Base-by-base conservation (phyloP, 1,140 invertebrate species). In the Cardiocondyla obscurior region DNA sequence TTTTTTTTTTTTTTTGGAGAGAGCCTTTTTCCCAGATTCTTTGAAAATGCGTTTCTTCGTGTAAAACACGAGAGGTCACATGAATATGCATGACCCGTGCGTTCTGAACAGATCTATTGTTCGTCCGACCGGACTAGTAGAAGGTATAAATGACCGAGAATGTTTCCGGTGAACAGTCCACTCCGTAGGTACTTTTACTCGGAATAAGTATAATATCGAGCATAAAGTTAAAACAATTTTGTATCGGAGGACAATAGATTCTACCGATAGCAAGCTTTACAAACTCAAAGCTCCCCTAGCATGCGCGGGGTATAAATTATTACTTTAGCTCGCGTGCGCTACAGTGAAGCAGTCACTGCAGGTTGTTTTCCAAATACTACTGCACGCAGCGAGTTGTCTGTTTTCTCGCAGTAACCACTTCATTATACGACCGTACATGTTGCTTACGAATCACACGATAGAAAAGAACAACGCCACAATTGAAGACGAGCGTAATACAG, bases 311-410 rank as follows among this genome's bases (percentile, higher is more conserved):
- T 25, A 62, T 62, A 62, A 62, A 62, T 62, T 62, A 62, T 62
- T 19, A 19, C 5, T 12, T 42, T 5, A 7, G 19, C 6, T 62
- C 19, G 57, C n/a, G 30, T 62, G 33, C 8, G 25, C 1, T 19
- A 14, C 30, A 33, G 33, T 60, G 19, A n/a, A 36, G 39, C 57
- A 36, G 57, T 60, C 28, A 60, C 30, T 60, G n/a, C 57, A 60
- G 33, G 30, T 60, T 33, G 28, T 58, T 62, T 62, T 62, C 33
- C 33, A 62, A 62, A 62, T 60, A 36, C 30, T 60, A 5, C 58
- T 7, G 8, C 33, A 25, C 39, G 33, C 6, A 39, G n/a, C 57
- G 58, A 62, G 16, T 42, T 22, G 22, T 60, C 57, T 36, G 8
- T 60, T 36, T 36, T 60, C n/a, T 60, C 30, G 6, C 55, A n/a